Conservation (phyloP, 2,113 vertebrate genomes). For the Nannospalax galili region DNA sequence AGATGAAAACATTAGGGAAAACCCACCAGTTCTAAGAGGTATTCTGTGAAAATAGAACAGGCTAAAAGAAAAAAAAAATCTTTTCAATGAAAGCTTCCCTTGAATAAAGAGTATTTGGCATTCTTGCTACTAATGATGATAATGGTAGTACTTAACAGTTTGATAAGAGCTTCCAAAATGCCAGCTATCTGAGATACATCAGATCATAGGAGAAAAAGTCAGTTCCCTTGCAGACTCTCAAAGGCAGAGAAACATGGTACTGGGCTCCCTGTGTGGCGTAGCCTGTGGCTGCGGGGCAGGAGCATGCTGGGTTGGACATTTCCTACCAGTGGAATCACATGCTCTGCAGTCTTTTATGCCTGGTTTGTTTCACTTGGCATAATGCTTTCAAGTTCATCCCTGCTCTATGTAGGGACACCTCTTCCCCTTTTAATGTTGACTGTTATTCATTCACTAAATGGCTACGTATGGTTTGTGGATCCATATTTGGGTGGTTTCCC, state of each 20-base stretch:
- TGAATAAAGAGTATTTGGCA: conserved; percentile 21
- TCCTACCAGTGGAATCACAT: background rate
- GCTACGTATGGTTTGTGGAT: background rate
- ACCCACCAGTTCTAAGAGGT: conserved; percentile 28
- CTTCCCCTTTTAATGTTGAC: background rate
- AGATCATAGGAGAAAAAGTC: background rate
- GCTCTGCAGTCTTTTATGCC: background rate
- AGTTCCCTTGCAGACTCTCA: background rate
- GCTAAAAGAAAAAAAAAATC: conserved; percentile 25
- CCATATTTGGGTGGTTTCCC: background rate
- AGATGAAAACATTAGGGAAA: conserved; percentile 49
- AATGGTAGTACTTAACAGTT: background rate
- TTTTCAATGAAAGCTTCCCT: conserved; percentile 32
- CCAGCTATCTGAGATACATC: background rate
- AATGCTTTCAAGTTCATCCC: background rate
- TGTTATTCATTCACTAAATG: background rate
- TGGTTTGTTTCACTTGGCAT: background rate
- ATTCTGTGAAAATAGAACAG: conserved; percentile 49
- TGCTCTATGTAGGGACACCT: fast-evolving
- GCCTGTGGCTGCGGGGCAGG: background rate
- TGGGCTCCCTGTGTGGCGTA: fast-evolving
- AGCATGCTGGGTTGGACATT: background rate
- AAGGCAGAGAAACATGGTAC: background rate
- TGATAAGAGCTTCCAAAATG: background rate
- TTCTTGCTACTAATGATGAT: background rate